phyloP scores from a whole-genome alignment of 2,888 invertebrate species.

The Morpho achilles region DNA sequence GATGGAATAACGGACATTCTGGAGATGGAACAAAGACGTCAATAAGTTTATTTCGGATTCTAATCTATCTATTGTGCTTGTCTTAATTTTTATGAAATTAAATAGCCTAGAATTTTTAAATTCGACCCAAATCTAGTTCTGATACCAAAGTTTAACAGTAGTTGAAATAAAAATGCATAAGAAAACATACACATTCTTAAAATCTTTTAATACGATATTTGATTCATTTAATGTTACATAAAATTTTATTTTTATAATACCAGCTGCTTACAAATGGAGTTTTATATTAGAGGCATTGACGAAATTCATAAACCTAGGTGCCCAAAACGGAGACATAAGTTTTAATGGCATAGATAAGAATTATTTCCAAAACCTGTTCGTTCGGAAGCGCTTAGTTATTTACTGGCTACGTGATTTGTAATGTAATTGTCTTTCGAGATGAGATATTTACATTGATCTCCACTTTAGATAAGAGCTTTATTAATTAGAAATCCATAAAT shows the following conservation, averaged over 20 bases:
- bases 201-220: no score
- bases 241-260: constrained; percentile 6
- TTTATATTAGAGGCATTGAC: constrained; percentile 22
- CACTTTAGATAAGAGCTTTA: constrained; percentile 34
- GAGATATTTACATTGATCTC: constrained; percentile 32
- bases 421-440: constrained; percentile 33
- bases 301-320: constrained; percentile 29
- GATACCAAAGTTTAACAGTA: no score
- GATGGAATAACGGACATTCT: no score
- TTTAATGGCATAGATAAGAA: constrained; percentile 33
- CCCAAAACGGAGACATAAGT: constrained; percentile 34
- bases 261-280: constrained; percentile 12
- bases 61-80: no score
- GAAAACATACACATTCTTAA: no score
- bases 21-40: no score
- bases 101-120: no score
- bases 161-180: no score
- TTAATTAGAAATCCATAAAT: constrained; percentile 34
- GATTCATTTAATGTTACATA: not conserved
- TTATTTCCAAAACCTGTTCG: constrained; percentile 29
- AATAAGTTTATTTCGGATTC: no score
- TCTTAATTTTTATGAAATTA: no score
- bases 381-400: constrained; percentile 27
- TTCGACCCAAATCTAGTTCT: no score
- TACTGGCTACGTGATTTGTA: constrained; percentile 31